Conservation (phyloP, 1,140 invertebrate species). For the Aradophagus sp. region DNA sequence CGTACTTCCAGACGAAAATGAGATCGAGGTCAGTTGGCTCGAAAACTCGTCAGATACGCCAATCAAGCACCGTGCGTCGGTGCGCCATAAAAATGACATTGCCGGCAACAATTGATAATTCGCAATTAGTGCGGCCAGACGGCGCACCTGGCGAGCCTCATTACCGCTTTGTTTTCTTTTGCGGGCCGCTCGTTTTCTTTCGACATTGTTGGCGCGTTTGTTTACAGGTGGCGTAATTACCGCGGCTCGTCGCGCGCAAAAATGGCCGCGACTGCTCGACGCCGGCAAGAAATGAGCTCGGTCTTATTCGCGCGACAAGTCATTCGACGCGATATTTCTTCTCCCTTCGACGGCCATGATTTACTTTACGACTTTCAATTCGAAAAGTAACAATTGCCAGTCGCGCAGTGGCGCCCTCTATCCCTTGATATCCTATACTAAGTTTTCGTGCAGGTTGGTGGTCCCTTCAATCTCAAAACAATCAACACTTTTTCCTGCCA, state of each 20-base stretch:
- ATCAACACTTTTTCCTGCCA: too few relatives aligned
- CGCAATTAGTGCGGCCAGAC: slow-evolving; percentile 12
- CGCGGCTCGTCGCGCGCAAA: slow-evolving; percentile 9
- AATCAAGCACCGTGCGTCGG: slow-evolving; percentile 12
- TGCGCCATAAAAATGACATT: slow-evolving; percentile 20
- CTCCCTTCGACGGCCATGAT: background rate
- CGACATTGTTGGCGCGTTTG: slow-evolving; percentile 7
- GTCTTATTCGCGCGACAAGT: slow-evolving; percentile 11
- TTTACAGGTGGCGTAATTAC: slow-evolving; percentile 26
- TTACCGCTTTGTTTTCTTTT: slow-evolving; percentile 31
- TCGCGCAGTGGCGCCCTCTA: too few relatives aligned
- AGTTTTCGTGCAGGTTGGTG: too few relatives aligned
- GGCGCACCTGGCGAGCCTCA: slow-evolving; percentile 24
- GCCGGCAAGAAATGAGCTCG: slow-evolving; percentile 7
- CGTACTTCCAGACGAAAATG: slow-evolving; percentile 13
- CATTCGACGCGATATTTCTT: background rate
- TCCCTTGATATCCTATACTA: too few relatives aligned
- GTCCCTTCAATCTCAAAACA: too few relatives aligned
- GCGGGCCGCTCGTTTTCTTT: slow-evolving; percentile 8
- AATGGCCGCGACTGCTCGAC: slow-evolving; percentile 9
- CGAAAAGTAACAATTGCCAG: too few relatives aligned
- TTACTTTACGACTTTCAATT: slow-evolving; percentile 6
- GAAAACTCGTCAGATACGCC: slow-evolving; percentile 25
- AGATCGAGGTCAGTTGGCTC: slow-evolving; percentile 36
- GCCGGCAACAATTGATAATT: slow-evolving; percentile 34